Evolutionary conservation across 2,797 vertebrate genomes (phyloP).

Genomic region (Nannoperca obscura): DNA sequence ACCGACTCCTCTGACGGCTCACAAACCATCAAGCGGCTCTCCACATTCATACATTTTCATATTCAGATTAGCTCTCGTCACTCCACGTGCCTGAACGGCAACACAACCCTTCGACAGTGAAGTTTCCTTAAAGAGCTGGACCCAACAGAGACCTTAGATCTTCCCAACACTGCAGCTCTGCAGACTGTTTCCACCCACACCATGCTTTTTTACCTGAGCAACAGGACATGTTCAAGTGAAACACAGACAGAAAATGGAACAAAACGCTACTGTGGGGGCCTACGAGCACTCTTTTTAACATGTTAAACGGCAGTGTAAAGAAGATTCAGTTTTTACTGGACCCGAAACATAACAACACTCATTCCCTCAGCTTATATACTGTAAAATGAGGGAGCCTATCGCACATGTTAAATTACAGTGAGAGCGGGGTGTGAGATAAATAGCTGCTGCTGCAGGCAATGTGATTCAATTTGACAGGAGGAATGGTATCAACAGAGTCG

Average conservation of each 20-base stretch:
- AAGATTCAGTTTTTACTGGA: slow-evolving; percentile 5
- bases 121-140: slow-evolving; percentile 27
- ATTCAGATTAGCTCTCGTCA: slow-evolving; percentile 10
- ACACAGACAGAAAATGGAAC: slow-evolving; percentile 26
- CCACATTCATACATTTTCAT: slow-evolving; percentile 9
- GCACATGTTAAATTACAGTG: slow-evolving; percentile 22
- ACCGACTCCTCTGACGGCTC: background rate
- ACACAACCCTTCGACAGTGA: slow-evolving; percentile 11
- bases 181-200: slow-evolving; percentile 45
- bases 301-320: background rate
- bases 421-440: slow-evolving; percentile 32
- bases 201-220: slow-evolving; percentile 43
- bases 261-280: background rate
- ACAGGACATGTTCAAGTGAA: slow-evolving; percentile 33
- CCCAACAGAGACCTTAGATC: slow-evolving; percentile 31
- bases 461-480: slow-evolving; percentile 65
- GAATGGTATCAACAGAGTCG: slow-evolving; percentile 60
- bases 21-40: slow-evolving; percentile 2
- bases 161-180: slow-evolving; percentile 14
- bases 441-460: slow-evolving; percentile 44
- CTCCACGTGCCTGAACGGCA: slow-evolving; percentile 4
- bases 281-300: slow-evolving; percentile 1
- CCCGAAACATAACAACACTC: background rate
- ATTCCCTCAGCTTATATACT: slow-evolving; percentile 8
- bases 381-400: slow-evolving; percentile 14